Conservation (phyloP, 2,888 invertebrate genomes). For the Aplocera efformata region DNA sequence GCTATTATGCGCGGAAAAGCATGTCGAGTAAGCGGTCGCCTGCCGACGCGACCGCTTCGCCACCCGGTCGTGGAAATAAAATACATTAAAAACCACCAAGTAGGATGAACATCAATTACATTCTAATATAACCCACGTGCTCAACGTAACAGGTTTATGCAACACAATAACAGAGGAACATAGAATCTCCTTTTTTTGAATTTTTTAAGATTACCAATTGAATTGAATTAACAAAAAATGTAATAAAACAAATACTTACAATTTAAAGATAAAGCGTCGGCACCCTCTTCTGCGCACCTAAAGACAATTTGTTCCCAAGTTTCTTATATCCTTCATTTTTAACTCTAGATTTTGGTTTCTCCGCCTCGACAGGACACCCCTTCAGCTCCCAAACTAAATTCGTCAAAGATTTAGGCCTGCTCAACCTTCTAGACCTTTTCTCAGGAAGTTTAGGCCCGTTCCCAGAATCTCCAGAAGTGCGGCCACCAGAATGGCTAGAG, state of each 20-base stretch:
- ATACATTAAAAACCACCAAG: too few species aligned
- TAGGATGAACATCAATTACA: too few species aligned
- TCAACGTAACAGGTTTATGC: too few species aligned
- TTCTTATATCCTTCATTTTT: constrained; percentile 78
- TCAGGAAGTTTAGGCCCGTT: constrained; percentile 89
- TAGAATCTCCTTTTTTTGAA: too few species aligned
- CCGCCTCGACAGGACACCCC: constrained; percentile 69
- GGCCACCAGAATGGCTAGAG: constrained; percentile 93
- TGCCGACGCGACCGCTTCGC: too few species aligned
- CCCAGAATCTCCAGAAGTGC: constrained; percentile 91
- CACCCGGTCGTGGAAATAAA: too few species aligned
- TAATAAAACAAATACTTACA: constrained; percentile 46
- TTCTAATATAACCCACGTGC: too few species aligned
- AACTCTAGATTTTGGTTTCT: constrained; percentile 73
- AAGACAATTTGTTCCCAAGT: constrained; percentile 72
- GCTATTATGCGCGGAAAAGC: too few species aligned
- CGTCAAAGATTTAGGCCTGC: constrained; percentile 91
- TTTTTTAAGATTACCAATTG: too few species aligned
- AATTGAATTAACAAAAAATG: too few species aligned
- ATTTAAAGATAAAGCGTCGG: constrained; percentile 79
- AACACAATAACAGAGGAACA: too few species aligned
- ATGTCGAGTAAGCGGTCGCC: too few species aligned
- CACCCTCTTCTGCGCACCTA: constrained; percentile 78
- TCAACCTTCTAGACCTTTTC: constrained; percentile 89
- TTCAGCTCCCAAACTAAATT: constrained; percentile 91